Evolutionary conservation across 2,113 vertebrate genomes (phyloP).

Genomic region (Tetraodon nigroviridis): DNA sequence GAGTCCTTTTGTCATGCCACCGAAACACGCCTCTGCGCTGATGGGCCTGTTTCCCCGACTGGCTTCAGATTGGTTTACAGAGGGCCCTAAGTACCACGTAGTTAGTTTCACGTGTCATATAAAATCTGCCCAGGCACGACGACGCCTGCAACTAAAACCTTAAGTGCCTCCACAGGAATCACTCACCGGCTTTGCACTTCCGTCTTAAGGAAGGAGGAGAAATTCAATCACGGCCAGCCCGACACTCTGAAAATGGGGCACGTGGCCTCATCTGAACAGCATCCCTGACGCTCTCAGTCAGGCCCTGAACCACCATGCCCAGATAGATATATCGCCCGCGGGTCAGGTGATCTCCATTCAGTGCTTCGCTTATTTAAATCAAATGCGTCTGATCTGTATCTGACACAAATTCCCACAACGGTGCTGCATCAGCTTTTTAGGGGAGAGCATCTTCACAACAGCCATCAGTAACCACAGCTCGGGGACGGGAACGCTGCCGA

Average conservation of each 20-base stretch:
- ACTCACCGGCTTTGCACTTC: conserved; percentile 76
- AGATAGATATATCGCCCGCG: conserved; percentile 50
- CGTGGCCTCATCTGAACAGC: conserved; percentile 45
- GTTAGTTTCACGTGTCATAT: conserved; percentile 85
- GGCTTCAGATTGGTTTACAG: conserved; percentile 79
- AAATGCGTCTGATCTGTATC: conserved; percentile 68
- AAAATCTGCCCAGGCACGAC: conserved; percentile 79
- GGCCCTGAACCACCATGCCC: conserved; percentile 15
- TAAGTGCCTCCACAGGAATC: conserved; percentile 83
- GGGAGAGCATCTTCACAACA: conserved; percentile 55
- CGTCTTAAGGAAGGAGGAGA: conserved; percentile 80
- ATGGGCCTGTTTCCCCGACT: conserved; percentile 73
- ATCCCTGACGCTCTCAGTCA: conserved; percentile 49
- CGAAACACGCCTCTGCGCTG: conserved; percentile 73
- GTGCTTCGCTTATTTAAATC: conserved; percentile 68
- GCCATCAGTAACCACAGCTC: conserved; percentile 79
- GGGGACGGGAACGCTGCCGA: conserved; percentile 85
- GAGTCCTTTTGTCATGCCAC: conserved; percentile 77
- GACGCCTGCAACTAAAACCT: conserved; percentile 85
- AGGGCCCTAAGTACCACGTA: conserved; percentile 76
- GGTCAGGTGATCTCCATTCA: conserved; percentile 62
- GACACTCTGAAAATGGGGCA: conserved; percentile 64
- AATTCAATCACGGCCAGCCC: conserved; percentile 76
- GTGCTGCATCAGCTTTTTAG: conserved; percentile 46
- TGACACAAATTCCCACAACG: conserved; percentile 64